These are phyloP conservation scores for Perca fluviatilis DNA, from an alignment of 2,113 vertebrate genomes.

Conservation along the genomic window DNA sequence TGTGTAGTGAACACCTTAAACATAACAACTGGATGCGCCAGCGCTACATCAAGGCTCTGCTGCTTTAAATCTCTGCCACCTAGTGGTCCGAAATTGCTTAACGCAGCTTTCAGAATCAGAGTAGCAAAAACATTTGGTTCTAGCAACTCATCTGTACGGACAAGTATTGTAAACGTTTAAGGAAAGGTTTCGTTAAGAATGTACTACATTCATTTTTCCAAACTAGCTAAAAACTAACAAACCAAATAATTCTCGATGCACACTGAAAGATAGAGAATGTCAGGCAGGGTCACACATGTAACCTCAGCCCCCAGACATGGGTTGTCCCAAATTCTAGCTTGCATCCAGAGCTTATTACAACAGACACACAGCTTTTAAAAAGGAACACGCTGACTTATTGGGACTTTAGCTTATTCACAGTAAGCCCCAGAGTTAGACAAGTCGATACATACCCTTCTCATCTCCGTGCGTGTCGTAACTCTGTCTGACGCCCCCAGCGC, in stretches of 20 bases:
- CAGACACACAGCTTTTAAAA: not conserved
- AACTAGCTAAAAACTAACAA: slow-evolving; percentile 25
- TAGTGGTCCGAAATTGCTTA: slow-evolving; percentile 47
- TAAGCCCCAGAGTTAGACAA: too few relatives aligned
- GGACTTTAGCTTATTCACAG: too few relatives aligned
- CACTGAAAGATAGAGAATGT: not conserved
- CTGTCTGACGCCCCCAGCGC: too few relatives aligned
- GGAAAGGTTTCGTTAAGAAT: slow-evolving; percentile 38
- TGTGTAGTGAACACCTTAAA: not conserved
- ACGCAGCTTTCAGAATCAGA: slow-evolving; percentile 29
- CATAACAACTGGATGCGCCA: not conserved
- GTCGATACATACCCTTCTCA: too few relatives aligned
- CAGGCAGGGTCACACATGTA: not conserved
- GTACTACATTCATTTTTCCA: slow-evolving; percentile 60
- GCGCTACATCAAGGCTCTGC: slow-evolving; percentile 2
- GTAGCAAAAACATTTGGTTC: slow-evolving; percentile 53
- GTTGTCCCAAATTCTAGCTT: slow-evolving; percentile 12
- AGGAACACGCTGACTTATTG: too few relatives aligned
- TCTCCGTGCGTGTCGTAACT: too few relatives aligned
- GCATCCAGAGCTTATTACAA: slow-evolving; percentile 11
- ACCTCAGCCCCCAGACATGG: not conserved
- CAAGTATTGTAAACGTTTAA: slow-evolving; percentile 61
- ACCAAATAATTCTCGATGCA: slow-evolving; percentile 19
- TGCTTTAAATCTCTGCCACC: slow-evolving; percentile 20
- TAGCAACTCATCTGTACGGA: slow-evolving; percentile 29